Evolutionary conservation across 1,140 invertebrate genomes (phyloP).

Genomic region (Cydia fagiglandana): DNA sequence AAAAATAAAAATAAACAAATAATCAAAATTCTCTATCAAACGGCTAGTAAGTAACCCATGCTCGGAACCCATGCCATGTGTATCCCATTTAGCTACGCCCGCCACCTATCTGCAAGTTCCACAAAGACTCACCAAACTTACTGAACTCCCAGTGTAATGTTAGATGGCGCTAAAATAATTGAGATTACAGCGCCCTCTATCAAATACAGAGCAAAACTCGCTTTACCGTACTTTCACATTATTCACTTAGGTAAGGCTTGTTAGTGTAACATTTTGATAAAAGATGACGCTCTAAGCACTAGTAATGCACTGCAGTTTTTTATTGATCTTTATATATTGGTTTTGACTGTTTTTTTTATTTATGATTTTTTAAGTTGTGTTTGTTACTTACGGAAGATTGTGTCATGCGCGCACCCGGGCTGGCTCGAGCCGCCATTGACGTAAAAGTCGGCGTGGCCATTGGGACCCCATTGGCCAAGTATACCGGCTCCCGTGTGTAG

Average conservation of each 20-base stretch:
- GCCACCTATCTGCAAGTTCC: background rate
- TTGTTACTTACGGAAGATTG: slow-evolving; percentile 86
- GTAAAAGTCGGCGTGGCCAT: slow-evolving; percentile 94
- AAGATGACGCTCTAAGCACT: slow-evolving; percentile 14
- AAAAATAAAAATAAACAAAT: no score
- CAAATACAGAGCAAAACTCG: background rate
- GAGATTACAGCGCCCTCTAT: background rate
- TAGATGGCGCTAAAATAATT: background rate
- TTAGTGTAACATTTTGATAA: slow-evolving; percentile 3
- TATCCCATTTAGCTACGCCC: no score
- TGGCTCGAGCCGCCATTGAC: slow-evolving; percentile 93
- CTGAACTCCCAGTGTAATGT: background rate
- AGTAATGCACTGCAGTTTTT: background rate
- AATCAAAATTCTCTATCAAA: no score
- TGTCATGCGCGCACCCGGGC: slow-evolving; percentile 89
- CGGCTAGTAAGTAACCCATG: no score
- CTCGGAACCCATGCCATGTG: no score
- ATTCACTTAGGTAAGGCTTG: background rate
- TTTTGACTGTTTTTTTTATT: background rate
- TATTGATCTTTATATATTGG: background rate
- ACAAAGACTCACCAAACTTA: background rate
- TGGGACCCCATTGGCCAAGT: slow-evolving; percentile 90
- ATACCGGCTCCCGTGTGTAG: slow-evolving; percentile 93
- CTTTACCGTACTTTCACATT: background rate
- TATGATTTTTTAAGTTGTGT: background rate